Evolutionary conservation across 2,888 invertebrate species (phyloP).

Genomic region (Athalia cordata): DNA sequence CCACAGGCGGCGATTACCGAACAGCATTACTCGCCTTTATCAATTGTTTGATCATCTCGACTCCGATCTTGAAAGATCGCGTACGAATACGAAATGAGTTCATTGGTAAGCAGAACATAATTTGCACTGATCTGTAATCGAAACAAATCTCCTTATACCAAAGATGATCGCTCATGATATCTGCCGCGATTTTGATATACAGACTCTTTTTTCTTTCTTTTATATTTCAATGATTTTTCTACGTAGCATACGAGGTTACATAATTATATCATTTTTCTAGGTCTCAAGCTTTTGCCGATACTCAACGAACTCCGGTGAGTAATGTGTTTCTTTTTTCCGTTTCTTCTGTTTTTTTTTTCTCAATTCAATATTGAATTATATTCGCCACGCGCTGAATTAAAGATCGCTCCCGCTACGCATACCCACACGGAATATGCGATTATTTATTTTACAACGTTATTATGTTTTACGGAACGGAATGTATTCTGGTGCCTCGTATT

Average conservation of each 20-base stretch:
- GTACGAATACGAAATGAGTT: conserved; percentile 94
- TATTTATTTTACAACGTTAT: conserved; percentile 2
- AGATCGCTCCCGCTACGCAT: not conserved
- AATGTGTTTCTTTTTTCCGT: conserved; percentile 52
- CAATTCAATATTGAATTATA: conserved; percentile 18
- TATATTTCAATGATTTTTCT: not conserved
- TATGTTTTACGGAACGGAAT: conserved; percentile 35
- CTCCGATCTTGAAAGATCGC: conserved; percentile 89
- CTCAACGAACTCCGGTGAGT: conserved; percentile 90
- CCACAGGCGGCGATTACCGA: conserved; percentile 90
- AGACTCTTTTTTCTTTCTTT: not conserved
- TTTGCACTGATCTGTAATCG: not conserved
- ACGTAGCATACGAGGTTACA: too few species aligned
- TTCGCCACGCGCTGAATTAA: conserved; percentile 2
- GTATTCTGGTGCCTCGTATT: conserved; percentile 9
- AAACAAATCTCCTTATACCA: too few species aligned
- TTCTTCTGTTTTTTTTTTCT: conserved; percentile 38
- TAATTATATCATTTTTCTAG: conserved; percentile 76
- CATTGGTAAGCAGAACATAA: conserved; percentile 81
- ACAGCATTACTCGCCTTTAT: conserved; percentile 94
- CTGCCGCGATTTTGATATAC: not conserved
- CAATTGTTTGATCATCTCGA: conserved; percentile 96
- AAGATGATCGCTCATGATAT: too few species aligned
- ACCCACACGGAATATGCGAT: not conserved
- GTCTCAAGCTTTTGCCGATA: conserved; percentile 90